Conservation (phyloP, 2,113 vertebrate species). For the Chlamydotis undulata region DNA sequence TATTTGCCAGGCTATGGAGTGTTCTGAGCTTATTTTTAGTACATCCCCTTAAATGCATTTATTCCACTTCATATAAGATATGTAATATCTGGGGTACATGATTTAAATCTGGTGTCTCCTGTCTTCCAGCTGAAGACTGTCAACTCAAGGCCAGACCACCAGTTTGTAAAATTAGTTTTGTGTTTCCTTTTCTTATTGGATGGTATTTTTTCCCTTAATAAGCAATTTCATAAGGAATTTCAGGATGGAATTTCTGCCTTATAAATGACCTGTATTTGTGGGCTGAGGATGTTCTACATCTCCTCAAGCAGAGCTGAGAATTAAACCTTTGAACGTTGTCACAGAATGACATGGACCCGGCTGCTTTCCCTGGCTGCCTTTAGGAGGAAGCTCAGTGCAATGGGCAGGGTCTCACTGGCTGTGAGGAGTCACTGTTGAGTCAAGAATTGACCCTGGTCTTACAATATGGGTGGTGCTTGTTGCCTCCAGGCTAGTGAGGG, state of each 20-base stretch:
- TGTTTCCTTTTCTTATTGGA: background rate
- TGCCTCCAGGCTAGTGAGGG: background rate
- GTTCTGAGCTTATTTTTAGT: background rate
- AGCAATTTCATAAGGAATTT: background rate
- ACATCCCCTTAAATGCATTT: background rate
- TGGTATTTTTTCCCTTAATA: accelerated
- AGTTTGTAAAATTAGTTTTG: background rate
- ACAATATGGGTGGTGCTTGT: background rate
- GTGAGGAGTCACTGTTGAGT: no score
- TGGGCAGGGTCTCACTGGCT: accelerated
- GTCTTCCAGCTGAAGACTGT: background rate
- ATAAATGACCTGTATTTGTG: background rate
- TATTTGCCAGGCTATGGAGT: background rate
- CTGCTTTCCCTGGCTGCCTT: background rate
- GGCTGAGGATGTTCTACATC: background rate
- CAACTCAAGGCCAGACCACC: background rate
- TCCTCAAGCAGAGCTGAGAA: background rate
- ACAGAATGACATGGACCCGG: accelerated
- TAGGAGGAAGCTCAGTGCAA: background rate
- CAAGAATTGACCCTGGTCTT: background rate
- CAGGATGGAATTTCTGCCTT: background rate
- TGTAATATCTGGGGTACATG: background rate
- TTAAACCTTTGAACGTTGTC: background rate
- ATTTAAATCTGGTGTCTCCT: background rate
- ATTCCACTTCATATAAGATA: background rate